Conservation (phyloP, 2,797 vertebrate genomes). For the Catamblyrhynchus diadema region DNA sequence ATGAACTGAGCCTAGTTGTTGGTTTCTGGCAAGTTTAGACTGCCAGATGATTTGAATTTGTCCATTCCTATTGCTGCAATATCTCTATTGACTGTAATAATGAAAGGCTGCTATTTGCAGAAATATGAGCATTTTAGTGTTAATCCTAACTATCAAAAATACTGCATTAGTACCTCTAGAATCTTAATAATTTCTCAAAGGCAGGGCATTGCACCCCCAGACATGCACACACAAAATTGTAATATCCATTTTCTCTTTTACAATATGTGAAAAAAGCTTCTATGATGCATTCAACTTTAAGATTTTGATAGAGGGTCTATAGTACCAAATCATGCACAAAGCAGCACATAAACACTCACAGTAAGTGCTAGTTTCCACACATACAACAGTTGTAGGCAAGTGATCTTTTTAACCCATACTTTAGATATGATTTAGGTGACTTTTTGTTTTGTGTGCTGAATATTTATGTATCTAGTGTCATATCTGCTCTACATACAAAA, state of each 20-base stretch:
- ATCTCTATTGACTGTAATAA: background rate
- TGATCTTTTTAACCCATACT: background rate
- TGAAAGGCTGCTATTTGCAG: background rate
- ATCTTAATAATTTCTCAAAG: background rate
- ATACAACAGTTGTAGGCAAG: background rate
- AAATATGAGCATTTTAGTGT: background rate
- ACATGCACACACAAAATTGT: background rate
- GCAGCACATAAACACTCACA: background rate
- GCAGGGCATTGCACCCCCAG: background rate
- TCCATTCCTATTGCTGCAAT: background rate
- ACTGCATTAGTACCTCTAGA: background rate
- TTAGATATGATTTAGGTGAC: background rate
- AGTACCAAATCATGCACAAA: background rate
- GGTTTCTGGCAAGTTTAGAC: background rate
- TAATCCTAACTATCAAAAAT: background rate
- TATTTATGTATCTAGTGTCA: background rate
- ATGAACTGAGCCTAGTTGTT: background rate
- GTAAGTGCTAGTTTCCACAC: background rate
- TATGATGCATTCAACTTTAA: background rate
- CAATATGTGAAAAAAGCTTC: background rate
- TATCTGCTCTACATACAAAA: background rate
- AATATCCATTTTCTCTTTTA: background rate
- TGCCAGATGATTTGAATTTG: background rate
- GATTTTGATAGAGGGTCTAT: background rate
- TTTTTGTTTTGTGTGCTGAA: background rate